Percentiles rank a stretch among this genome's conserved stretches.
Evolutionary conservation across 1,140 invertebrate genomes (phyloP).

Genomic region (Bombyx mori): ASM3026992v2 NC_085133.1:6691501-6692000

Average conservation of each 20-base stretch:
- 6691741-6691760: slow-evolving; percentile 48
- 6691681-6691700: no score
- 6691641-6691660: no score
- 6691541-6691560: slow-evolving; percentile 18
- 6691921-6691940: slow-evolving; percentile 60
- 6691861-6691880: slow-evolving; percentile 75
- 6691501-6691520: slow-evolving; percentile 11
- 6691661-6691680: no score
- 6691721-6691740: slow-evolving; percentile 9
- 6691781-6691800: slow-evolving; percentile 65
- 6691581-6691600: no score
- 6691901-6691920: slow-evolving; percentile 32
- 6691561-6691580: no score
- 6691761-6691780: slow-evolving; percentile 61
- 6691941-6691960: not conserved
- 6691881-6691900: slow-evolving; percentile 76
- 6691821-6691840: slow-evolving; percentile 73
- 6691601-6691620: no score
- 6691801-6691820: slow-evolving; percentile 71
- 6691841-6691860: slow-evolving; percentile 72
- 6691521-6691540: slow-evolving; percentile 35
- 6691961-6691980: no score
- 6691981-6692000: no score
- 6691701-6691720: no score
- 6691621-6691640: no score